Evolutionary conservation across 1,140 invertebrate genomes (phyloP).

Genomic region (Cheumatopsyche charites): DNA sequence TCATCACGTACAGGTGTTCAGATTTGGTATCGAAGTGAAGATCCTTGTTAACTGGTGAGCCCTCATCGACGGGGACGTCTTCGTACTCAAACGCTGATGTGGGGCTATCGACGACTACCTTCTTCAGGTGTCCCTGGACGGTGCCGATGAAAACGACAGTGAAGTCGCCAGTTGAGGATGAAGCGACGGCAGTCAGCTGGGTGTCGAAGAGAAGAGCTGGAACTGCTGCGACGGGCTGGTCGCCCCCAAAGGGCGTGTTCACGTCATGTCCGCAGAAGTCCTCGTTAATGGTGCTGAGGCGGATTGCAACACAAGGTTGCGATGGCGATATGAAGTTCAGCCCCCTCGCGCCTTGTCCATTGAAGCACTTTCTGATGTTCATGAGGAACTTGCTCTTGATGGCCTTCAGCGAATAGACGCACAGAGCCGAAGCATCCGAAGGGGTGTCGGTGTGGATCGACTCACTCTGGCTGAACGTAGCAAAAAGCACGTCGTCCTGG

Average conservation of each 20-base stretch:
- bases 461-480: constrained; percentile 88
- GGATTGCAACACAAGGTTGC: constrained; percentile 83
- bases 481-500: constrained; percentile 94
- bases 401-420: constrained; percentile 92
- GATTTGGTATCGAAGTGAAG: constrained; percentile 88
- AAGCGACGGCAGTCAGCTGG: constrained; percentile 86
- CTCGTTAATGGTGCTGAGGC: constrained; percentile 89
- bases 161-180: constrained; percentile 95
- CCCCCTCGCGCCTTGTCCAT: constrained; percentile 84
- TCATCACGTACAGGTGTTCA: constrained; percentile 94
- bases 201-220: constrained; percentile 85
- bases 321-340: constrained; percentile 92
- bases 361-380: constrained; percentile 96
- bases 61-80: constrained; percentile 82
- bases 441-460: constrained; percentile 74
- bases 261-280: constrained; percentile 96
- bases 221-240: constrained; percentile 83
- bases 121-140: constrained; percentile 87
- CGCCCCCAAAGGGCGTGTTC: constrained; percentile 93
- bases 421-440: constrained; percentile 79
- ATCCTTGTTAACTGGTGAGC: constrained; percentile 83
- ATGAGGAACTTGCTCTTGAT: constrained; percentile 95
- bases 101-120: constrained; percentile 91
- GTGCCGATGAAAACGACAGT: constrained; percentile 97
- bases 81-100: constrained; percentile 87